Percentiles rank a stretch among this genome's conserved stretches.
Evolutionary conservation across 1,140 invertebrate species (phyloP).

Genomic region (Apis dorsata): DNA sequence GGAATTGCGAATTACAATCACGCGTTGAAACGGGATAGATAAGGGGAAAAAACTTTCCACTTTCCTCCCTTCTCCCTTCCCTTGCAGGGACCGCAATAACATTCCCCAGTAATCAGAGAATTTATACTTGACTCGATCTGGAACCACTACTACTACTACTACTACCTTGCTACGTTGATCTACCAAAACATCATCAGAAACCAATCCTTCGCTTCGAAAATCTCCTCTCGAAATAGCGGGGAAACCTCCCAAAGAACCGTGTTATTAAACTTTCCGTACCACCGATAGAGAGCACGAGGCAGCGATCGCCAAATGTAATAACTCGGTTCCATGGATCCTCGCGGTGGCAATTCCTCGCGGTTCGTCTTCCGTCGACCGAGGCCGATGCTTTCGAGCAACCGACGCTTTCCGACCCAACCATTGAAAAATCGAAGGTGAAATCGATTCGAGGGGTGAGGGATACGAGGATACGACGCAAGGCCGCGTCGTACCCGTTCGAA

Average conservation of each 20-base stretch:
- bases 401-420: not conserved
- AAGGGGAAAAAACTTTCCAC: not conserved
- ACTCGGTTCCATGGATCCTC: constrained; percentile 31
- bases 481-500: not conserved
- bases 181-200: constrained; percentile 12
- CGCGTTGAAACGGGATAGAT: not conserved
- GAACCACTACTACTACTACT: not conserved
- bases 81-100: not conserved
- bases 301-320: constrained; percentile 43
- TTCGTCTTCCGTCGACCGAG: not conserved
- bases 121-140: not conserved
- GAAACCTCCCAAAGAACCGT: constrained; percentile 21
- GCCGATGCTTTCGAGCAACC: not conserved
- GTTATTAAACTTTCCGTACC: constrained; percentile 38
- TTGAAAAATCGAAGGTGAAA: too few species aligned
- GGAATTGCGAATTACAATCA: not conserved
- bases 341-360: constrained; percentile 16
- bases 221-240: constrained; percentile 1
- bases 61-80: too few species aligned
- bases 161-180: not conserved
- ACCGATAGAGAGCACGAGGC: not conserved
- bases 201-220: not conserved
- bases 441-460: too few species aligned
- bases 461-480: not conserved
- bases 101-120: not conserved